Conservation (phyloP, 2,888 invertebrate genomes). For the Stenodema calcarata region DNA sequence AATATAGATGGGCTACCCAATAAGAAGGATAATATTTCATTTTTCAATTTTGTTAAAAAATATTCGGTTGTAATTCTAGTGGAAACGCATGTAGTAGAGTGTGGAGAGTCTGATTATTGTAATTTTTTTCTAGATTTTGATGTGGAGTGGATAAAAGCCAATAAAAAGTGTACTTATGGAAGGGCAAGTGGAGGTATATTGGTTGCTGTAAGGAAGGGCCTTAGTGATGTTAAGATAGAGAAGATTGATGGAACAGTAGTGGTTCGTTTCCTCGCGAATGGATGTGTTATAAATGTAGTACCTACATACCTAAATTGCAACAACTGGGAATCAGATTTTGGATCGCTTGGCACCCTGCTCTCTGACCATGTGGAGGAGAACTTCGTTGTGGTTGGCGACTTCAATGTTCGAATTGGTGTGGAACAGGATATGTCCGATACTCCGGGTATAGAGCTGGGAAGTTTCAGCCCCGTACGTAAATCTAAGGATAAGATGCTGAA, state of each 20-base stretch:
- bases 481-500: constrained; percentile 2
- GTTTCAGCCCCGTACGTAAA: neutral
- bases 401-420: constrained; percentile 10
- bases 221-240: neutral
- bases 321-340: constrained; percentile 8
- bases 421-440: neutral
- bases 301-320: constrained; percentile 15
- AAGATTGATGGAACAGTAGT: neutral
- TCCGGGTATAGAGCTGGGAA: neutral
- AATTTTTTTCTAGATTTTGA: neutral
- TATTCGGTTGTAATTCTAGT: neutral
- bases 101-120: neutral
- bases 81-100: constrained; percentile 18
- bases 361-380: neutral
- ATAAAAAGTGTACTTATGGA: neutral
- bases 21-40: neutral
- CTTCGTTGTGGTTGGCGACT: constrained; percentile 2
- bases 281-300: neutral
- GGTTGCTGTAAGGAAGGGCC: neutral
- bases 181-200: constrained; percentile 15
- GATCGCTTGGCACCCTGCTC: neutral
- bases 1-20: neutral
- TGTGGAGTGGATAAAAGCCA: neutral
- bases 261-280: neutral
- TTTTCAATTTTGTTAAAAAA: neutral